Evolutionary conservation across 1,140 invertebrate genomes (phyloP).

Genomic region (Leucophenga varia): DNA sequence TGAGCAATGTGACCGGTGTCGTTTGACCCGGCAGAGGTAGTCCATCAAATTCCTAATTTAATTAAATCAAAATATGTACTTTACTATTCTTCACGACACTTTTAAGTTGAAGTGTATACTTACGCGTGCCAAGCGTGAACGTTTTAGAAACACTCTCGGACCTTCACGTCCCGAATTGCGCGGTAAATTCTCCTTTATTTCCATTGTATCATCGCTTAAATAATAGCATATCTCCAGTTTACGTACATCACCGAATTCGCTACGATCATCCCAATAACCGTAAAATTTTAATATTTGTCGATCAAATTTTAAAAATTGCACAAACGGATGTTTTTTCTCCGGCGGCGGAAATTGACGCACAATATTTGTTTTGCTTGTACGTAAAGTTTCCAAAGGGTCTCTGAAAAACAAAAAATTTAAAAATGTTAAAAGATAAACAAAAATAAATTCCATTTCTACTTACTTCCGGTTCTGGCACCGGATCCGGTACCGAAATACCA

Average conservation of each 20-base stretch:
- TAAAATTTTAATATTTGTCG: slow-evolving; percentile 79
- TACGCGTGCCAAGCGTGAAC: slow-evolving; percentile 77
- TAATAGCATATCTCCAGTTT: slow-evolving; percentile 79
- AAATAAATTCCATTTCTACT: too few species aligned
- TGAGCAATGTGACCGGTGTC: slow-evolving; percentile 68
- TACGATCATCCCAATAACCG: slow-evolving; percentile 87
- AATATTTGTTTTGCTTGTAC: slow-evolving; percentile 39
- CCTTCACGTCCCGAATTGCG: slow-evolving; percentile 70
- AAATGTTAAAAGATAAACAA: too few species aligned
- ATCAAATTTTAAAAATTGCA: slow-evolving; percentile 76
- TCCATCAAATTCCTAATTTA: slow-evolving; percentile 44
- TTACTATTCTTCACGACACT: too few species aligned
- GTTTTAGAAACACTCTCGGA: slow-evolving; percentile 70
- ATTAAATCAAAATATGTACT: too few species aligned
- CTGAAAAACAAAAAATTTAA: slow-evolving; percentile 2
- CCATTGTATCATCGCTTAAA: slow-evolving; percentile 84
- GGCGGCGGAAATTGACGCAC: slow-evolving; percentile 6
- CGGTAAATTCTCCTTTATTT: slow-evolving; percentile 75
- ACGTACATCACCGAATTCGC: slow-evolving; percentile 71
- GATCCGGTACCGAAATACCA: slow-evolving; percentile 79
- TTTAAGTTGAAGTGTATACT: too few species aligned
- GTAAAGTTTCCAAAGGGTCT: slow-evolving; percentile 61
- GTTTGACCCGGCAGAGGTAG: slow-evolving; percentile 64
- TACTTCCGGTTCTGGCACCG: slow-evolving; percentile 47
- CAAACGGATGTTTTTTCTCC: slow-evolving; percentile 57